A percentile compares a stretch with the other conserved stretches of the same genome.
phyloP scores from a whole-genome alignment of 2,113 vertebrate genomes.

The Phalacrocorax carbo region DNA sequence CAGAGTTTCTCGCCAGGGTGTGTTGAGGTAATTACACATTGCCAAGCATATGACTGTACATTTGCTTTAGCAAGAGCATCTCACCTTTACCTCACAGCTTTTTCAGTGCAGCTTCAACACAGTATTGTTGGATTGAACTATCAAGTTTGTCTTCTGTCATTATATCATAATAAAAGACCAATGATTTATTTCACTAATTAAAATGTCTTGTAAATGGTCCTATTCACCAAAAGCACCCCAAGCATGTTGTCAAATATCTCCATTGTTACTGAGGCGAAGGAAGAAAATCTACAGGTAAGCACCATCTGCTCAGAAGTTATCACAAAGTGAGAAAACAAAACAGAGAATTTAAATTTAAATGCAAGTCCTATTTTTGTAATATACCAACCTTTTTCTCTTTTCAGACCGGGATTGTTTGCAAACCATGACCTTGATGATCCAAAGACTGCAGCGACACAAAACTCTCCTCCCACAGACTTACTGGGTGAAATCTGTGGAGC shows the following conservation, averaged over 20 bases:
- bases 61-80: background rate
- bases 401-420: slow-evolving; percentile 90
- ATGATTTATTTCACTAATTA: background rate
- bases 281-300: background rate
- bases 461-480: slow-evolving; percentile 94
- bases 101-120: background rate
- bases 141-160: background rate
- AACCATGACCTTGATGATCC: slow-evolving; percentile 95
- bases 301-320: background rate
- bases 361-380: background rate
- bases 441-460: slow-evolving; percentile 91
- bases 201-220: background rate
- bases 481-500: slow-evolving; percentile 97
- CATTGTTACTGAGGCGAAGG: fast-evolving
- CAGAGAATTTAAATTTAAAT: background rate
- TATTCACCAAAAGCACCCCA: background rate
- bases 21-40: background rate
- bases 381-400: slow-evolving; percentile 93
- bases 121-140: background rate
- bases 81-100: background rate
- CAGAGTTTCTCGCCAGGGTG: background rate
- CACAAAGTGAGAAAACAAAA: background rate
- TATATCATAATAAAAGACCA: background rate
- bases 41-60: background rate
- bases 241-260: background rate